A percentile compares a stretch with the other conserved stretches of the same genome.
Evolutionary conservation across 2,888 invertebrate species (phyloP).

Genomic region (Strigamia maritima): DNA sequence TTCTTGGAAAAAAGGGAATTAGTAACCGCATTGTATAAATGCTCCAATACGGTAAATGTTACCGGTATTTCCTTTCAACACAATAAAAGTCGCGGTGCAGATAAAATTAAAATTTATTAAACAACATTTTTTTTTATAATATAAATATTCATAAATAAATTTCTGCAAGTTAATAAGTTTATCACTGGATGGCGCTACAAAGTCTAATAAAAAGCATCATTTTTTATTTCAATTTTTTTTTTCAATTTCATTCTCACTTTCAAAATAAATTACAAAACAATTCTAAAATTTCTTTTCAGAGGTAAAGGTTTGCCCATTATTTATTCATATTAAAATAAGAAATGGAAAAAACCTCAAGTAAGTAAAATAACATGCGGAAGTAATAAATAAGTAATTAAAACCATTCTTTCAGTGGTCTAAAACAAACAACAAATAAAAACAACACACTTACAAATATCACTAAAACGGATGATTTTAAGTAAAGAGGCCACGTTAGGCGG

Average conservation of each 20-base stretch:
- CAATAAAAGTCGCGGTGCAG: background rate
- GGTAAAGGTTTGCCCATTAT: background rate
- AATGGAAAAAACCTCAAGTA: background rate
- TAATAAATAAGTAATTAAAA: constrained; percentile 26
- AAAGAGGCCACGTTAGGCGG: constrained; percentile 25
- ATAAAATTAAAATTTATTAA: constrained; percentile 8
- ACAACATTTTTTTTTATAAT: background rate
- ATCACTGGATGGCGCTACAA: constrained; percentile 5
- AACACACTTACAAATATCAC: constrained; percentile 18
- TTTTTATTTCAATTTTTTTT: background rate
- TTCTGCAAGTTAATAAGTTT: background rate
- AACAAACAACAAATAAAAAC: constrained; percentile 20
- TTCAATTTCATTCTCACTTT: background rate
- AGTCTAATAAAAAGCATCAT: background rate
- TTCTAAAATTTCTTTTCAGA: background rate
- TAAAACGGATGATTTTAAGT: constrained; percentile 5
- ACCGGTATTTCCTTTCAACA: too few species aligned
- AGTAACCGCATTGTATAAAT: too few species aligned
- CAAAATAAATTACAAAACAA: constrained; percentile 6
- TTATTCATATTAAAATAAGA: background rate
- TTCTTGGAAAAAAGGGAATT: too few species aligned
- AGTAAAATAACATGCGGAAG: background rate
- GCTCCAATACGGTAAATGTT: too few species aligned
- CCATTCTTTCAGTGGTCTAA: background rate
- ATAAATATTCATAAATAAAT: constrained; percentile 11